These are phyloP conservation scores for Metacarcinus magister DNA, from an alignment of 2,888 invertebrate genomes.

Conservation along the genomic window DNA sequence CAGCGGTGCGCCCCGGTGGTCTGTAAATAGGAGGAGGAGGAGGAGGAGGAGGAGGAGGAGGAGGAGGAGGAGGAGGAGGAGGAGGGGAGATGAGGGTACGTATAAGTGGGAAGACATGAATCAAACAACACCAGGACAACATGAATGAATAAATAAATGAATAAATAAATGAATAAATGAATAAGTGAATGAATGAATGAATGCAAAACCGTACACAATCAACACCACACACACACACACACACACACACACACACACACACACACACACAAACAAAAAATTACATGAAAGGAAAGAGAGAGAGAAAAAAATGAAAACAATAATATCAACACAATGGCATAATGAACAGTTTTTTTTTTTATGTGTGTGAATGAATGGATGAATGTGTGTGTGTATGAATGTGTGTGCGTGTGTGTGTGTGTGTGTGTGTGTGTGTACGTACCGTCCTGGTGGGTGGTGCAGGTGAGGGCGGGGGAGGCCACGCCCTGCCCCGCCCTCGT, in stretches of 20 bases:
- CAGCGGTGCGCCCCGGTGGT: too few species aligned
- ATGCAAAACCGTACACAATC: too few species aligned
- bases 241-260: too few species aligned
- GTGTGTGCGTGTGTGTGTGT: constrained; percentile 45
- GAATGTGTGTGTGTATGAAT: constrained; percentile 13
- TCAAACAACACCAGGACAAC: too few species aligned
- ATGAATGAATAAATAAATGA: too few species aligned
- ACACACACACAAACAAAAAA: too few species aligned
- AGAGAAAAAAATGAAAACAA: background rate
- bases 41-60: background rate
- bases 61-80: background rate
- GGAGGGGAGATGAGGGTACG: too few species aligned
- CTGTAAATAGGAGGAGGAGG: background rate
- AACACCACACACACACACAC: too few species aligned
- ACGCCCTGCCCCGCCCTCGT: constrained; percentile 85
- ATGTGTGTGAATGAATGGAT: background rate
- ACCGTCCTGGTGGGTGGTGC: constrained; percentile 85
- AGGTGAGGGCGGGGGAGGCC: constrained; percentile 84
- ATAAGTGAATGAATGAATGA: too few species aligned
- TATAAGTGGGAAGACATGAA: too few species aligned
- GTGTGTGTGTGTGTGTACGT: constrained; percentile 58
- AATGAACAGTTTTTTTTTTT: background rate
- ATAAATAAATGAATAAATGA: too few species aligned
- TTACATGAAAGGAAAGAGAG: too few species aligned
- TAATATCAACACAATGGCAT: background rate